Base-by-base conservation (phyloP, 1,140 invertebrate genomes). In the Bombus breviceps region DNA sequence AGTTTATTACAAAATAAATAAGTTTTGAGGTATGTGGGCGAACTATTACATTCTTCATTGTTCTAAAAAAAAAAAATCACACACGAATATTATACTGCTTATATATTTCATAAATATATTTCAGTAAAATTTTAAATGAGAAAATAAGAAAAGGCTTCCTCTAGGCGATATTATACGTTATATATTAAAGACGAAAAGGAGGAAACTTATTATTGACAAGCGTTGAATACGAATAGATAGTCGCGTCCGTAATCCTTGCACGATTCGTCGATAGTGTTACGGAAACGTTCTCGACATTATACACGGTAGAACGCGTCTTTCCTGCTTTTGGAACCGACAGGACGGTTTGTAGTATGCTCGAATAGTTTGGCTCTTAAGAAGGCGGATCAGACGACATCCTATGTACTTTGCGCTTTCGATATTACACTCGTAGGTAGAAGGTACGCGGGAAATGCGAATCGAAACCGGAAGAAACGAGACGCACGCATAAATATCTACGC, bases 231-330 rank as follows among this genome's bases (percentile, higher is more conserved):
- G 76, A 88, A 64, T 34, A 25, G 64, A 53, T 69, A 53, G 34
- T 69, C 37, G 37, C 8, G 72, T 72, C 64, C 75, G 69, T 75
- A 83, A 66, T 71, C 66, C 28, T 83, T 47, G 81, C 59, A 83
- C 77, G 87, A 83, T 72, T 90, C 85, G 84, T 90, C 88, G 88
- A 89, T 90, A 81, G 75, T 75, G 83, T 89, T 89, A 89, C 81
- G 73, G 68, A 79, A 88, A 87, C 79, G 79, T 75, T 90, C 79
- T 69, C 82, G 76, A 76, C 66, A 82, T 87, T 87, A 89, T 75
- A 89, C 73, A 81, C 85, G 76, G 41, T 69, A 72, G 85, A 87
- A 76, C 88, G 77, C 81, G 86, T 78, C 41, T 75, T 71, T 87
- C 75, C 47, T 81, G 71, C 75, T 86, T 89, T 90, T 85, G 57